phyloP scores from a whole-genome alignment of 2,888 invertebrate genomes.

The Phengaris arion region DNA sequence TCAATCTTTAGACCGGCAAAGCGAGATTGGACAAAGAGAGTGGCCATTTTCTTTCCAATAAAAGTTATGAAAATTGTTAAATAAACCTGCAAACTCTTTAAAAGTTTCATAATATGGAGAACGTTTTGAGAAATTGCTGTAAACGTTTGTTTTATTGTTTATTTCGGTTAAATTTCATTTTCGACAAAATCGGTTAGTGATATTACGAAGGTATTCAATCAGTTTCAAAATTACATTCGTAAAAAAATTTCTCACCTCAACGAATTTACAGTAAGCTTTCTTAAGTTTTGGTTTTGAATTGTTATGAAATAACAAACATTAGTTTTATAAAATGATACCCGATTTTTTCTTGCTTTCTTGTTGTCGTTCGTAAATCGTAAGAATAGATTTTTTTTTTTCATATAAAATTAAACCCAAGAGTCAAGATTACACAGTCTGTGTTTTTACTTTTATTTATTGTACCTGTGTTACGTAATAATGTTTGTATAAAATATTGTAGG shows the following conservation, averaged over 20 bases:
- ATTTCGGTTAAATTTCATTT: not conserved
- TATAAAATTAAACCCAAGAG: no score
- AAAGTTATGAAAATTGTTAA: constrained; percentile 15
- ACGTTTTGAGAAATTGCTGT: not conserved
- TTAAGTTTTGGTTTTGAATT: not conserved
- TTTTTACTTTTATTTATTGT: no score
- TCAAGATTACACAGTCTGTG: no score
- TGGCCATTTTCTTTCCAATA: constrained; percentile 73
- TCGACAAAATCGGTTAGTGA: not conserved
- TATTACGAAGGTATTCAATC: not conserved
- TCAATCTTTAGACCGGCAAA: constrained; percentile 87
- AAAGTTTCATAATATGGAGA: constrained; percentile 16
- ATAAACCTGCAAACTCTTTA: constrained; percentile 14
- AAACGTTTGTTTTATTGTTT: not conserved
- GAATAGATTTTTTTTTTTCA: no score
- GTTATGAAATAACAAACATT: not conserved
- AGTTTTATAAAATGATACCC: no score
- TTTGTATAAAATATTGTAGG: no score
- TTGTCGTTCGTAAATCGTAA: no score
- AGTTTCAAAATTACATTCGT: not conserved
- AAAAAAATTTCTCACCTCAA: constrained; percentile 6
- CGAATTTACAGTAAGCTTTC: not conserved
- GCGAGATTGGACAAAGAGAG: constrained; percentile 84
- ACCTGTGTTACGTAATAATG: no score
- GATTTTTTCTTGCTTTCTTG: no score